Conservation (phyloP, 1,140 invertebrate genomes). For the Coelopa frigida region DNA sequence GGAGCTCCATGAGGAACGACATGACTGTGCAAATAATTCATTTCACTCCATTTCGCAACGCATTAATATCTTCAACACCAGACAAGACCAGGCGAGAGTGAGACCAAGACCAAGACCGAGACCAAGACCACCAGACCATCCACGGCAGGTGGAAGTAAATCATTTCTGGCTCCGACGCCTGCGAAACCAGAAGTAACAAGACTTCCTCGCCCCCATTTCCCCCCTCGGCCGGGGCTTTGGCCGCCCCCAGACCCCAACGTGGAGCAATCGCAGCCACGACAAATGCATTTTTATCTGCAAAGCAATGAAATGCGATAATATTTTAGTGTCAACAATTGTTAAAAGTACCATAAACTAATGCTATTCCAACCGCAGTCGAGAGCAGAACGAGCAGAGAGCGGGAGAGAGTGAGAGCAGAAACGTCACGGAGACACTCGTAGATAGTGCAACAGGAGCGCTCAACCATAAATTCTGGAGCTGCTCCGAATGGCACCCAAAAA, state of each 20-base stretch:
- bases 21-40: conserved; percentile 44
- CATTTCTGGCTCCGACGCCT: conserved; percentile 18
- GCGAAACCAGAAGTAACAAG: neutral
- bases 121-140: too few species aligned
- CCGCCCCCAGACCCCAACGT: too few species aligned
- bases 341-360: conserved; percentile 44
- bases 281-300: conserved; percentile 41
- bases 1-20: conserved; percentile 23
- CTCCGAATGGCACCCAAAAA: too few species aligned
- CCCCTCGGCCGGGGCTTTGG: too few species aligned
- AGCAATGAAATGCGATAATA: conserved; percentile 44
- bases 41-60: conserved; percentile 41
- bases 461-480: too few species aligned
- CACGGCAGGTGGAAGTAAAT: conserved; percentile 38
- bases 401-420: too few species aligned
- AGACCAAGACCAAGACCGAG: too few species aligned
- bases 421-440: too few species aligned
- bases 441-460: too few species aligned
- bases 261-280: conserved; percentile 32
- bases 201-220: neutral
- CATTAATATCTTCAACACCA: conserved; percentile 34
- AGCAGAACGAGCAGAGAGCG: neutral
- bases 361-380: conserved; percentile 11
- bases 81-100: conserved; percentile 14
- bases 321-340: conserved; percentile 46